phyloP scores from a whole-genome alignment of 2,797 vertebrate genomes.

The Sebastes variabilis region DNA sequence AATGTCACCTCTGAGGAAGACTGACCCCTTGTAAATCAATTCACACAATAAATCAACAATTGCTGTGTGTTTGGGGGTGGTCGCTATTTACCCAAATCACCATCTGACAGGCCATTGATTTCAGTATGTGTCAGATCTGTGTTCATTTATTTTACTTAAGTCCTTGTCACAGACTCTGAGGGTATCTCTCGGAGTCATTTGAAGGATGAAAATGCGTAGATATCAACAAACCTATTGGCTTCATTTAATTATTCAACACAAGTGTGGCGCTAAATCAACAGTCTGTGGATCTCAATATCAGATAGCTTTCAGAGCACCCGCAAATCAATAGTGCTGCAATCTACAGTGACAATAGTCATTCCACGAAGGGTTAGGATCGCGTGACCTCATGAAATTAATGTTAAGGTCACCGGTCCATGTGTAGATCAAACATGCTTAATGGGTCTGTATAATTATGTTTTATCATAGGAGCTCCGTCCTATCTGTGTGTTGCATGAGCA shows the following conservation, averaged over 20 bases:
- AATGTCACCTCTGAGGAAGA: slow-evolving; percentile 43
- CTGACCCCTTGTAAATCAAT: slow-evolving; percentile 64
- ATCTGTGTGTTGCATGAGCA: slow-evolving; percentile 49
- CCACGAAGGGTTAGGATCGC: slow-evolving; percentile 44
- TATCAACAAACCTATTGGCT: slow-evolving; percentile 57
- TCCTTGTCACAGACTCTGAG: slow-evolving; percentile 46
- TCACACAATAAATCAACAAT: slow-evolving; percentile 62
- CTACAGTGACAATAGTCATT: slow-evolving; percentile 71
- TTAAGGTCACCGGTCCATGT: slow-evolving; percentile 44
- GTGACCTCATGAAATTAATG: slow-evolving; percentile 64
- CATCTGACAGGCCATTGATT: slow-evolving; percentile 58
- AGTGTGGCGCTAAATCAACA: slow-evolving; percentile 66
- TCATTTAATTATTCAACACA: slow-evolving; percentile 66
- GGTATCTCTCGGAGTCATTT: slow-evolving; percentile 50
- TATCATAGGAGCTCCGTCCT: slow-evolving; percentile 33
- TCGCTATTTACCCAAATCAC: slow-evolving; percentile 38
- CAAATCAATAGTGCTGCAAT: slow-evolving; percentile 74
- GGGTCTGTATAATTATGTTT: slow-evolving; percentile 45
- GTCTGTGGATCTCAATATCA: slow-evolving; percentile 66
- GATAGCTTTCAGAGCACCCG: slow-evolving; percentile 68
- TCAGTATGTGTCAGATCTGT: slow-evolving; percentile 32
- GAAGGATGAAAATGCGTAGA: slow-evolving; percentile 60
- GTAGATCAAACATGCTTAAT: slow-evolving; percentile 58
- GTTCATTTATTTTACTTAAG: slow-evolving; percentile 65
- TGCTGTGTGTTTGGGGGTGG: slow-evolving; percentile 25